Conservation (phyloP, 2,797 vertebrate species). For the Sebastes matsubarae region DNA sequence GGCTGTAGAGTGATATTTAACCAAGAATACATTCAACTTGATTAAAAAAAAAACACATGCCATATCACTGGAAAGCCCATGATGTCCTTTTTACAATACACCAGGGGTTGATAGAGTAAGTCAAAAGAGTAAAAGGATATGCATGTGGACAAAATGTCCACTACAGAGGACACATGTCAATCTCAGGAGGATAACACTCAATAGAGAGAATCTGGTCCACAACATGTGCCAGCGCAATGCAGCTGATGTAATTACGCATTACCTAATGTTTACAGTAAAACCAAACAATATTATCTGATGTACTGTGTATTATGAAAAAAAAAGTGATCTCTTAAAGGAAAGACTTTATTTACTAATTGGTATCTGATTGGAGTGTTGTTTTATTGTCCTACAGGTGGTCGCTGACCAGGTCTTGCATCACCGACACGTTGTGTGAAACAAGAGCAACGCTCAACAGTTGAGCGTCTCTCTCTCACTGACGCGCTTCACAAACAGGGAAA, state of each 20-base stretch:
- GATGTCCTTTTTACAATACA: no score
- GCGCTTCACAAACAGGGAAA: conserved; percentile 56
- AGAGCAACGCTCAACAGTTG: conserved; percentile 47
- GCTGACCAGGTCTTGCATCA: conserved; percentile 10
- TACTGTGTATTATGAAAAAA: background rate
- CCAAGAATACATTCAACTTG: no score
- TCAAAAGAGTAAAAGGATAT: no score
- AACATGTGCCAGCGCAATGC: background rate
- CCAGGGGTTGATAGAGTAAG: no score
- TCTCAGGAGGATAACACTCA: background rate
- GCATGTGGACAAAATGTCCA: no score
- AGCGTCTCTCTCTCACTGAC: conserved; percentile 5
- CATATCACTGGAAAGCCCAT: no score
- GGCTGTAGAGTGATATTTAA: no score
- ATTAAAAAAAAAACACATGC: no score
- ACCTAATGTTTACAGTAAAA: conserved; percentile 8
- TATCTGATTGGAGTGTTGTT: background rate
- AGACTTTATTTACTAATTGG: background rate
- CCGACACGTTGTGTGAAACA: conserved; percentile 20
- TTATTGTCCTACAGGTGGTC: conserved; percentile 38
- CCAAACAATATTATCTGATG: background rate
- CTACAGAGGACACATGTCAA: no score
- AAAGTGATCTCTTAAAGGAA: background rate
- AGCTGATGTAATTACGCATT: background rate
- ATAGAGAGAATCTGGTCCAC: background rate